Percentiles rank a stretch among this genome's conserved stretches.
Evolutionary conservation across 1,140 invertebrate species (phyloP).

Genomic region (Microplitis demolitor): DNA sequence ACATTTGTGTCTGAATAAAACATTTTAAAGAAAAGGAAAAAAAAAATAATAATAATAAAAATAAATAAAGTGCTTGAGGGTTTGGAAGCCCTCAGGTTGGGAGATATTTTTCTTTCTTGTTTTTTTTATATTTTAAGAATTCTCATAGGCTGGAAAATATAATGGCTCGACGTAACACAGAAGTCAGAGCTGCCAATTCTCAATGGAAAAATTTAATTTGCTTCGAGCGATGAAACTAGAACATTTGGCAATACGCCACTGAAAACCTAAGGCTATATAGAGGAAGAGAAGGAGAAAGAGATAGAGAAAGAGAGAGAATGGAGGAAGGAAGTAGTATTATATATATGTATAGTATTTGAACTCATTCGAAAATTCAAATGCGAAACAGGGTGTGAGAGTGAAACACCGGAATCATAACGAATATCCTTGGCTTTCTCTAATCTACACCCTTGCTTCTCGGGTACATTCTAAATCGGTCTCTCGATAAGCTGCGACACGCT

Average conservation of each 20-base stretch:
- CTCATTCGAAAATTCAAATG: no score
- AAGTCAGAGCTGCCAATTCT: conserved; percentile 3
- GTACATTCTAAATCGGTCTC: conserved; percentile 29
- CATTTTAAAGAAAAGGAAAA: background rate
- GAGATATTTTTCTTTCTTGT: background rate
- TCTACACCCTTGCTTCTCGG: conserved; percentile 11
- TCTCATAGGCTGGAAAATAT: background rate
- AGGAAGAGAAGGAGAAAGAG: background rate
- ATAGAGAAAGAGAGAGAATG: background rate
- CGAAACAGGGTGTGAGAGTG: background rate
- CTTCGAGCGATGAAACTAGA: background rate
- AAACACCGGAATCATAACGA: conserved; percentile 22
- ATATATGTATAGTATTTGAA: no score
- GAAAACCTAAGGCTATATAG: background rate
- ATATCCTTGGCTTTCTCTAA: conserved; percentile 14
- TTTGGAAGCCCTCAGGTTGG: background rate
- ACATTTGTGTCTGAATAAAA: background rate
- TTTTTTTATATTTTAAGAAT: background rate
- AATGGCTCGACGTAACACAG: background rate
- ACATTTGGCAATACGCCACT: conserved; percentile 7
- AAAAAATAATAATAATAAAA: background rate
- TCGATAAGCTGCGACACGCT: conserved; percentile 28
- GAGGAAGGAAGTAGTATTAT: background rate
- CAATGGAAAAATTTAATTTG: conserved; percentile 21
- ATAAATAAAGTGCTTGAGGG: background rate